Base-by-base conservation (phyloP, 2,888 invertebrate species). In the Epinotia brunnichana region DNA sequence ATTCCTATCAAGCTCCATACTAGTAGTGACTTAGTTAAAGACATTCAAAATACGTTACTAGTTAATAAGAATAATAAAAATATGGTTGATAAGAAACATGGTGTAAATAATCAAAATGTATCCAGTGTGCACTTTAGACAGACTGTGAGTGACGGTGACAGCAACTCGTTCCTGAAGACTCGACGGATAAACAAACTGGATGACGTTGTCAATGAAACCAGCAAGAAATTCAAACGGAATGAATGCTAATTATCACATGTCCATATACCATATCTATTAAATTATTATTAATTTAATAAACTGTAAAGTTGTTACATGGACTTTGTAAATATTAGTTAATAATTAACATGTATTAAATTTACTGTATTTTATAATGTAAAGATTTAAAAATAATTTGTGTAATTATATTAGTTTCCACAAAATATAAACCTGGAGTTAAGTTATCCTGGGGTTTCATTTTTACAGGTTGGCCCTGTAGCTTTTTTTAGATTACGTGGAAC, bases 241-340 rank as follows among this genome's bases (percentile, higher is more conserved):
- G 92, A 93, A 83, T 93, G 91, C 87, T 93, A 81, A 82, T 74
- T 80, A 78, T 83, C 83, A 84, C 81, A 81, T 86, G 84, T 86
- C 85, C 85, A 83, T 82, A 83, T 83, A 86, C 84, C 84, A 81
- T 85, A 85, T 90, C 83, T 88, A 84, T 89, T 92, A 91, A 91
- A 91, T 92, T 92, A 91, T 91, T 88, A 80, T 82, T 87, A 89
- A 87, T 87, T 88, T 88, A 87, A 90, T 88, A 78, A 86, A 80
- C 71, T 92, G 91, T 92, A 90, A 87, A 92, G 87, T 88, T 88
- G 84, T 85, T 84, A 83, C 79, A 85, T 85, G 85, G 82, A 88
- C 82, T 83, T n/a, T 92, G 92, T 93, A 93, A 89, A 93, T 92
- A 93, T 86, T 92, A 92, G 88, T 83, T 90, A 85, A 83, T 85